phyloP scores from a whole-genome alignment of 1,140 invertebrate species.

The fruit fly (Drosophila melanogaster) region DNA sequence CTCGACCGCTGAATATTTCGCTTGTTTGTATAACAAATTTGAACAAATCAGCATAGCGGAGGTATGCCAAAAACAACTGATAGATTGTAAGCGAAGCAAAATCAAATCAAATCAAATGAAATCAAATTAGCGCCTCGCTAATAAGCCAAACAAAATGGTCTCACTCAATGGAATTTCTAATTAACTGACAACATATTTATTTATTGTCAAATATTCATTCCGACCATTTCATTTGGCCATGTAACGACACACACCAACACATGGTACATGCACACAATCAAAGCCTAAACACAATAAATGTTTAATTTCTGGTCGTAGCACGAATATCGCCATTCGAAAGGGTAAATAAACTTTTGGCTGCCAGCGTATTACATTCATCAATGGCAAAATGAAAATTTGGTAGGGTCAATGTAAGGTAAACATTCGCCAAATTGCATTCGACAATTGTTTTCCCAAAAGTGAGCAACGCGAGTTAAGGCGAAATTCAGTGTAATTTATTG shows the following conservation, averaged over 20 bases:
- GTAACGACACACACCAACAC: slow-evolving; percentile 31
- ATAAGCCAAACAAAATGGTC: slow-evolving; percentile 74
- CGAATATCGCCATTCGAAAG: slow-evolving; percentile 27
- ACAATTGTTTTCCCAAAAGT: slow-evolving; percentile 38
- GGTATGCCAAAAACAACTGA: slow-evolving; percentile 29
- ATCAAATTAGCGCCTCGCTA: slow-evolving; percentile 66
- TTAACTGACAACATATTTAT: slow-evolving; percentile 78
- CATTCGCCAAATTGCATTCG: slow-evolving; percentile 31
- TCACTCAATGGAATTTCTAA: slow-evolving; percentile 71
- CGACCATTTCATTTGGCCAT: slow-evolving; percentile 60
- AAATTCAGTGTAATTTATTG: not conserved
- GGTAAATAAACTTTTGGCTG: slow-evolving; percentile 58
- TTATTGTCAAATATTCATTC: slow-evolving; percentile 66
- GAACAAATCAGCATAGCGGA: slow-evolving; percentile 49
- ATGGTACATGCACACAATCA: slow-evolving; percentile 40
- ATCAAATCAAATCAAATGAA: slow-evolving; percentile 46
- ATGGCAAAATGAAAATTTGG: slow-evolving; percentile 27
- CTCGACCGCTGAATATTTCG: slow-evolving; percentile 19
- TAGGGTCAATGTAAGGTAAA: slow-evolving; percentile 50
- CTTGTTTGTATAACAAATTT: slow-evolving; percentile 67
- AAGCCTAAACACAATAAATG: slow-evolving; percentile 63
- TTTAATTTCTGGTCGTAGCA: slow-evolving; percentile 47
- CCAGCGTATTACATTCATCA: slow-evolving; percentile 53
- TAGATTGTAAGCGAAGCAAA: slow-evolving; percentile 41
- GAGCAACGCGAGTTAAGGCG: slow-evolving; percentile 6